Evolutionary conservation across 2,797 vertebrate species (phyloP).

Genomic region (Limnodromus scolopaceus): DNA sequence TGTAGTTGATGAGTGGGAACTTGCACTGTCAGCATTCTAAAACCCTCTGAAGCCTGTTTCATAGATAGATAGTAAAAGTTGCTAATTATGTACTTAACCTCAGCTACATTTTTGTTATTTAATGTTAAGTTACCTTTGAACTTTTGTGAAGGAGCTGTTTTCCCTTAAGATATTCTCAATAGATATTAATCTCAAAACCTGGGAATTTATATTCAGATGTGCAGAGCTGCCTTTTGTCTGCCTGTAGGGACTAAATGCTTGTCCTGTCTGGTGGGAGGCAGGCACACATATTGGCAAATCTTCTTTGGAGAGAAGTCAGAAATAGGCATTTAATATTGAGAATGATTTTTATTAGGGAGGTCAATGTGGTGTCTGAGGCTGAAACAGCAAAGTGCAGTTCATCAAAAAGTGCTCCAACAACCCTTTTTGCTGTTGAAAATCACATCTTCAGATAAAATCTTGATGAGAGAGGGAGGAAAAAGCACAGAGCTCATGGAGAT

Average conservation of each 20-base stretch:
- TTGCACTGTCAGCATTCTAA: not conserved
- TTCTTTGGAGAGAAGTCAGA: not conserved
- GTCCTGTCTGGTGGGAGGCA: not conserved
- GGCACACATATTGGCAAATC: not conserved
- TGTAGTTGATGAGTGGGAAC: not conserved
- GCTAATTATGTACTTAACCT: not conserved
- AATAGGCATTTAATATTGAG: not conserved
- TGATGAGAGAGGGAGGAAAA: not conserved
- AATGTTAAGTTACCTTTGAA: not conserved
- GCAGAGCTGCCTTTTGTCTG: not conserved
- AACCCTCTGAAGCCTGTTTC: not conserved
- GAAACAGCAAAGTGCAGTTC: not conserved
- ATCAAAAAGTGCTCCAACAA: not conserved
- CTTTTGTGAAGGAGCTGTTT: not conserved
- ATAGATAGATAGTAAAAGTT: not conserved
- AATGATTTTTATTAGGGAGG: not conserved
- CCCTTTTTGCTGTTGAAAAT: not conserved
- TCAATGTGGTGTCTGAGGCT: not conserved
- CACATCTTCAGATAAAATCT: not conserved
- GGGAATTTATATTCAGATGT: not conserved
- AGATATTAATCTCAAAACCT: not conserved
- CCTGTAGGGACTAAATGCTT: not conserved
- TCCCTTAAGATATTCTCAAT: not conserved
- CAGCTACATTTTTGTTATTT: not conserved
- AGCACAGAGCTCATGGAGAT: not conserved